Percentiles rank a stretch among this genome's conserved stretches.
Evolutionary conservation across 2,113 vertebrate species (phyloP).

Genomic region (Pelvicachromis taeniatus): DNA sequence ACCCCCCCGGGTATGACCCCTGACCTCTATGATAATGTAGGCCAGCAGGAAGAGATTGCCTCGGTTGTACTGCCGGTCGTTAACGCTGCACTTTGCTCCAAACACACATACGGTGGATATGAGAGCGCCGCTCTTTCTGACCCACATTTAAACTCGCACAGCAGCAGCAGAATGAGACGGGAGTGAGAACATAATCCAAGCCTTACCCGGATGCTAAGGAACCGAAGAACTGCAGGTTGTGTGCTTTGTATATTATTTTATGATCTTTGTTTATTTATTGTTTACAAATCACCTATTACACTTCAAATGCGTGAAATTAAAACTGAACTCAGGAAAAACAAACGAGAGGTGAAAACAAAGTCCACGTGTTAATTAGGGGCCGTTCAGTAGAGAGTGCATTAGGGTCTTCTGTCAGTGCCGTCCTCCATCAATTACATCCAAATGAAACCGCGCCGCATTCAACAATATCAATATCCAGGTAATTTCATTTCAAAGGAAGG

Average conservation of each 20-base stretch:
- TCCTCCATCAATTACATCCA: conserved; percentile 60
- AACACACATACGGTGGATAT: conserved; percentile 23
- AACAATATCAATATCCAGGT: conserved; percentile 74
- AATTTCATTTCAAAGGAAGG: conserved; percentile 73
- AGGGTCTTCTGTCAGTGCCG: conserved; percentile 44
- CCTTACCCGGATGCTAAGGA: neutral
- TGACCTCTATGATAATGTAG: conserved; percentile 77
- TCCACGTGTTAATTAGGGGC: conserved; percentile 55
- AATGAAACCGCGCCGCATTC: conserved; percentile 58
- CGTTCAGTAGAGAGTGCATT: conserved; percentile 53
- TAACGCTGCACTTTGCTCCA: conserved; percentile 72
- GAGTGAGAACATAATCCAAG: neutral
- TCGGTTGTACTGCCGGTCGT: conserved; percentile 65
- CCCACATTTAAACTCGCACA: conserved; percentile 3
- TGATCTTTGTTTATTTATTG: neutral
- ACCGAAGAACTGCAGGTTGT: neutral
- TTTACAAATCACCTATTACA: neutral
- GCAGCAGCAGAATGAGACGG: neutral
- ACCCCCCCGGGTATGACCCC: conserved; percentile 72
- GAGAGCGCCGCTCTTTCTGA: neutral
- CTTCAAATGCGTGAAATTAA: conserved; percentile 11
- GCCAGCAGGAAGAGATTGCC: conserved; percentile 77
- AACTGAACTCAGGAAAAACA: conserved; percentile 11
- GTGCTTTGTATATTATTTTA: neutral
- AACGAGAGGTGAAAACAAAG: conserved; percentile 37